Evolutionary conservation across 2,113 vertebrate genomes (phyloP), one percentile per base, ranked within the genome.

Genomic region (Tretioscincus oriximinensis): DNA sequence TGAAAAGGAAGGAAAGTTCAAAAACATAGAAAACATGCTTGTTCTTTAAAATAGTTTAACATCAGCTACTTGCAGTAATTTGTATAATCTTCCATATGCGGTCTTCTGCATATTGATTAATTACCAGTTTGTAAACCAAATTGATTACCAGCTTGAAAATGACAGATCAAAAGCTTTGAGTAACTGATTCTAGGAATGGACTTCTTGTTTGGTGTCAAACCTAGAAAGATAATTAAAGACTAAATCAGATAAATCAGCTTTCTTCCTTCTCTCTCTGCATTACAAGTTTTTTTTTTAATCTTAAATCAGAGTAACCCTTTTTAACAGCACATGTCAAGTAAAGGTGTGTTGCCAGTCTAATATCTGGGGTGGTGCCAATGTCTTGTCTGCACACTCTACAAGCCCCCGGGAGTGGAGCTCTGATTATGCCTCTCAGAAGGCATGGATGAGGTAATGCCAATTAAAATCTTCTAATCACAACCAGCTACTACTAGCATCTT

Each of bases 401-500:
- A 45, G 75, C 61, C 47, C 41, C 22, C 64, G 74, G 60, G 74
- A 76, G 60, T 26, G 9, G 60, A 20, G 75, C 8, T 66, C 14
- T 66, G 29, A 75, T 60, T 64, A 45, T 24, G 60, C 74, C 24
- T 64, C 45, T 61, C 60, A 41, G 35, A 63, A 66, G 75, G 28
- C 7, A n/a, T 10, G 35, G 26, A 77, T 77, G 75, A 77, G 76
- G 76, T 78, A 67, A 78, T 65, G 65, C 76, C 76, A 78, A 77
- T 77, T 77, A 77, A 47, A 58, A 28, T 18, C 45, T 41, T 41
- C 5, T 77, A 77, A 77, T 77, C 41, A 45, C 35, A 77, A 26
- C 75, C 61, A 65, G 65, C 61, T 47, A 76, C 54, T 58, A 58
- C 54, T 10, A 69, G 64, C 45, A 67, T 68, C 14, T 41, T n/a